Evolutionary conservation across 1,140 invertebrate genomes (phyloP), one percentile per base, ranked within the genome.

Genomic region (Manduca sexta): DNA sequence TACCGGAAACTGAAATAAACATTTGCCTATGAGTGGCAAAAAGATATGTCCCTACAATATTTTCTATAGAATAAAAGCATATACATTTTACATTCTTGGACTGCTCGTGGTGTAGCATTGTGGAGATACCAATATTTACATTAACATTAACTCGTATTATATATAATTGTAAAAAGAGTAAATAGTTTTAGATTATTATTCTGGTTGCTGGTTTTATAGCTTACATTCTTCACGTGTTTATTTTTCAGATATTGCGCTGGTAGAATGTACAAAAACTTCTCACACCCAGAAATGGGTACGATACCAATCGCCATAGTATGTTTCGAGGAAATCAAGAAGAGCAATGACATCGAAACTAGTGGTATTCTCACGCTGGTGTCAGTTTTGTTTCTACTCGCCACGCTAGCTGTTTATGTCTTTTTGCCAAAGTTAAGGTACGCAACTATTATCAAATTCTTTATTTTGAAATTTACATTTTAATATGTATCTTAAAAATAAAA

Each of bases 341-440:
- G 48, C 4, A 57, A 55, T 15, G 53, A 69, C 8, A 68, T 75
- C 16, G 73, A 71, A 4, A 62, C 88, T 5, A 78, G 85, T 10
- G 87, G 87, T 0, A 59, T 84, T 1, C 69, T 89, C 2, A 79
- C 80, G 2, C 66, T 89, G 1, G 75, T 91, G n/a, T 92, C 91
- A 0, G 86, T 88, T 0, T 47, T 87, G 6, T 92, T 91, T 51
- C 69, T 91, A 0, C 52, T 89, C 1, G 45, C 86, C 1, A 92
- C 91, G 0, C 68, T 91, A 5, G 52, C 86, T 1, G 84, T 91
- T 2, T 92, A 92, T 65, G 60, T 73, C 18, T 72, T 86, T 13
- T 59, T 92, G 7, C 90, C 90, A 1, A 87, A 89, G 66, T 64
- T 92, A 59, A 91, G 84, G 90, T 90, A 61, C 84, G 81, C 44